A percentile compares a stretch with the other conserved stretches of the same genome.
These are phyloP conservation scores for Campoplex nolae DNA, from an alignment of 2,888 invertebrate species.

Conservation along the genomic window DNA sequence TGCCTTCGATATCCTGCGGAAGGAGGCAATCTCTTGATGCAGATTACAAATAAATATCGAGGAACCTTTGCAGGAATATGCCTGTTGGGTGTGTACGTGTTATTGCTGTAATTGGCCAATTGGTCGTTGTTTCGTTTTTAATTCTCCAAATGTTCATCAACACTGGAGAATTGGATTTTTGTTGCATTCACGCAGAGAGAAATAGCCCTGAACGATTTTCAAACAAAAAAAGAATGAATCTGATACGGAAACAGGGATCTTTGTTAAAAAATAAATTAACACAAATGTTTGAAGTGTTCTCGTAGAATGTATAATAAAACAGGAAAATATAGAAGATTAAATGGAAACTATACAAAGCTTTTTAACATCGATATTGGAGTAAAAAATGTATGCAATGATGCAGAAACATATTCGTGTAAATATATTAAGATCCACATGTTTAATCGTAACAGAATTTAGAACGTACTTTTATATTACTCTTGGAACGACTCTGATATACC, in stretches of 20 bases:
- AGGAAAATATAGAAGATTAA: no score
- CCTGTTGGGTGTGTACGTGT: conserved; percentile 58
- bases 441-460: no score
- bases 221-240: background rate
- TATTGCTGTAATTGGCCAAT: conserved; percentile 80
- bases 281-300: background rate
- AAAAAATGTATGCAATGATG: no score
- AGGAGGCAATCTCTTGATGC: conserved; percentile 79
- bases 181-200: background rate
- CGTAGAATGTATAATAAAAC: background rate
- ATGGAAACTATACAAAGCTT: no score
- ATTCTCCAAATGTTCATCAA: conserved; percentile 34
- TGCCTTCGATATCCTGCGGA: conserved; percentile 76
- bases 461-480: no score
- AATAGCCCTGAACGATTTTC: background rate
- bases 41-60: conserved; percentile 81
- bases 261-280: no score
- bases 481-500: no score
- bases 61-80: conserved; percentile 50
- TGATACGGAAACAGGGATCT: background rate
- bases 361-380: no score
- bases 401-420: no score
- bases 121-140: conserved; percentile 57
- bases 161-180: conserved; percentile 20
- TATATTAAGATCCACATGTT: no score